Percentiles rank a stretch among this genome's conserved stretches.
Conservation (phyloP, 2,797 vertebrate species). For the Miichthys miiuy region DNA sequence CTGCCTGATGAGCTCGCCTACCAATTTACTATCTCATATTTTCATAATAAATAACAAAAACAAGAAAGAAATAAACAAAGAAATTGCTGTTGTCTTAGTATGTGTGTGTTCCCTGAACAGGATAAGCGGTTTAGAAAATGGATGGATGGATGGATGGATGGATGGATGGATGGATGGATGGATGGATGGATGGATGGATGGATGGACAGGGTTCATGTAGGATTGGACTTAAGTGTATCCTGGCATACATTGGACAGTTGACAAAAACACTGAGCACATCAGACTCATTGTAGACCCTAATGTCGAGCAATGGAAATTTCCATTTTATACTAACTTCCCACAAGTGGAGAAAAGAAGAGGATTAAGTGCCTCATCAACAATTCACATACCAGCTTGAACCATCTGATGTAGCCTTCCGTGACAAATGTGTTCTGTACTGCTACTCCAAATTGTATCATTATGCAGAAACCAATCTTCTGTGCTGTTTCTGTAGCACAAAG, state of each 20-base stretch:
- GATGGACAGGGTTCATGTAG: not conserved
- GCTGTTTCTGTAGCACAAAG: not conserved
- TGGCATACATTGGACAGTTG: slow-evolving; percentile 7
- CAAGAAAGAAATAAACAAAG: slow-evolving; percentile 8
- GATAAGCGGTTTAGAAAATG: slow-evolving; percentile 31
- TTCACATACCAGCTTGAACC: slow-evolving; percentile 31
- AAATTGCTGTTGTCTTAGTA: not conserved
- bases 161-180: not conserved
- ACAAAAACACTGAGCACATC: slow-evolving; percentile 6
- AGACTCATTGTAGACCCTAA: not conserved
- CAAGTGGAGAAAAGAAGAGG: slow-evolving; percentile 3
- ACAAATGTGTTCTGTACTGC: slow-evolving; percentile 37
- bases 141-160: not conserved
- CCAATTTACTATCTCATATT: slow-evolving; percentile 27
- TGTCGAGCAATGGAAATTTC: slow-evolving; percentile 7
- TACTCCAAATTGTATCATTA: not conserved
- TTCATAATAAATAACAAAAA: slow-evolving; percentile 21
- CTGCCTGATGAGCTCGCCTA: slow-evolving; percentile 21
- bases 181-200: not conserved
- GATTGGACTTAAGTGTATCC: slow-evolving; percentile 6
- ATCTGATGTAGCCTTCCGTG: slow-evolving; percentile 30
- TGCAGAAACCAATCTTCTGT: not conserved
- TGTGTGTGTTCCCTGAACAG: slow-evolving; percentile 17
- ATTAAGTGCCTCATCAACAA: slow-evolving; percentile 42
- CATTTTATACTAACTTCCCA: slow-evolving; percentile 8